A percentile compares a stretch with the other conserved stretches of the same genome.
Evolutionary conservation across 2,888 invertebrate genomes (phyloP).

Genomic region (Altica lythri): DNA sequence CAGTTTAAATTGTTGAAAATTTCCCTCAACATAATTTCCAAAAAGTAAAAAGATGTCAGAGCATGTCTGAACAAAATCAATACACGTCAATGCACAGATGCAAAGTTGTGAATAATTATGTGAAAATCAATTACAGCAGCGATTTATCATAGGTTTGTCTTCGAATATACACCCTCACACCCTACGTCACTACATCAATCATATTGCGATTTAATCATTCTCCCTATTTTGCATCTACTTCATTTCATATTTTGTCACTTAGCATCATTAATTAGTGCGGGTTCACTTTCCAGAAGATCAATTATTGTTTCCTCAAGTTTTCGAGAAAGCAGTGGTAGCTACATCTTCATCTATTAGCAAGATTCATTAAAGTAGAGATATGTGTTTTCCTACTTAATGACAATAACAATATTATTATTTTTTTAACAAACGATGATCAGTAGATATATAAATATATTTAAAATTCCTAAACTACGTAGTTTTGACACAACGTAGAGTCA

Average conservation of each 20-base stretch:
- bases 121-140: conserved; percentile 57
- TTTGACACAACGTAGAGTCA: no score
- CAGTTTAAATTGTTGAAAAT: no score
- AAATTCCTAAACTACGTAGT: no score
- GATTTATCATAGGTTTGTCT: conserved; percentile 54
- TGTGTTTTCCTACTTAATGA: no score
- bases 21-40: background rate
- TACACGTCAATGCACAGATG: conserved; percentile 57
- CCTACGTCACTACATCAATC: conserved; percentile 52
- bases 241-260: conserved; percentile 42
- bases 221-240: conserved; percentile 45
- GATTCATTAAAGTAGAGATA: conserved; percentile 9
- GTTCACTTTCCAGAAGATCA: background rate
- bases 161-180: conserved; percentile 34
- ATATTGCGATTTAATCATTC: conserved; percentile 51
- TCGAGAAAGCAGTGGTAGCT: background rate
- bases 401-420: no score
- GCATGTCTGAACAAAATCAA: conserved; percentile 42
- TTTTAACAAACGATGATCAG: no score
- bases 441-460: no score
- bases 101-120: conserved; percentile 57
- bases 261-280: conserved; percentile 32
- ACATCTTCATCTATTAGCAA: conserved; percentile 3
- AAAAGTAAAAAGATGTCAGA: conserved; percentile 5
- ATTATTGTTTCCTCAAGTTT: conserved; percentile 10